These are phyloP conservation scores for Aurelia sp. DNA, from an alignment of 30 jellyfish, hydroid and myxozoan species.

Conservation along the genomic window DNA sequence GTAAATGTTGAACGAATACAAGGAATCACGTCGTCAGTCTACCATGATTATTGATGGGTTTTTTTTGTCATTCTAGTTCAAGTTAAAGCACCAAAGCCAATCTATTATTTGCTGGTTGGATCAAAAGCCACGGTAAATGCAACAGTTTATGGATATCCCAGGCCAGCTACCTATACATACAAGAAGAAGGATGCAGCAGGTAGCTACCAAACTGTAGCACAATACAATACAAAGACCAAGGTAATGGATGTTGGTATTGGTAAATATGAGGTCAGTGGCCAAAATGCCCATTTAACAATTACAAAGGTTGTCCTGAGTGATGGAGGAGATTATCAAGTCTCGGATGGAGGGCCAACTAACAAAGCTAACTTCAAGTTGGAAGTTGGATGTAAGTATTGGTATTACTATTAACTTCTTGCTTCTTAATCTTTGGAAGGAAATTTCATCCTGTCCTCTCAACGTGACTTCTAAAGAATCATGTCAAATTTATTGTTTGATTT, in stretches of 20 bases:
- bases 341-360: slow-evolving; percentile 2
- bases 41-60: no score
- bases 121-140: slow-evolving; percentile 3
- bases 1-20: no score
- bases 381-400: slow-evolving; percentile 28
- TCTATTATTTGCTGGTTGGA: slow-evolving; percentile 13
- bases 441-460: no score
- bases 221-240: not conserved
- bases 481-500: no score
- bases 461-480: no score
- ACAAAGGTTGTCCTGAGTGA: not conserved
- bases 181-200: slow-evolving; percentile 8
- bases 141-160: slow-evolving; percentile 20
- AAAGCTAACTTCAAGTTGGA: slow-evolving; percentile 1
- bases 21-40: no score
- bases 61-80: no score
- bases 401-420: no score
- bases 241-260: not conserved
- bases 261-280: not conserved
- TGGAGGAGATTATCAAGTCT: slow-evolving; percentile 32
- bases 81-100: no score
- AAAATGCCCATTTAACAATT: slow-evolving; percentile 21
- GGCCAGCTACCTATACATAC: slow-evolving; percentile 33
- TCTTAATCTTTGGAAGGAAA: no score
- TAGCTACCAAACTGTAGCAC: slow-evolving; percentile 4